Conservation (phyloP, 2,888 invertebrate species). For the Nomada hirtipes region DNA sequence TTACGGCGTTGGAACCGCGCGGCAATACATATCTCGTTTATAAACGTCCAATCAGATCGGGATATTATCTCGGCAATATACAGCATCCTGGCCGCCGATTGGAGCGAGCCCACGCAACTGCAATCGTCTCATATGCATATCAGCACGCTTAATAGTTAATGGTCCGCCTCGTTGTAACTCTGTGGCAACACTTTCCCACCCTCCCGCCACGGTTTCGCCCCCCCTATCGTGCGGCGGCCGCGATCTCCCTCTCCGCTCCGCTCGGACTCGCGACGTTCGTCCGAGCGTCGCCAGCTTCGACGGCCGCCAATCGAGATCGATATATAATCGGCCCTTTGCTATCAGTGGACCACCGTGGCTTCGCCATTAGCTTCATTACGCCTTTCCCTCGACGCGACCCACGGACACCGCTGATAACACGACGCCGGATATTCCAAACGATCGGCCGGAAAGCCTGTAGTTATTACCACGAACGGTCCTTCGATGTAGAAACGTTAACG, state of each 20-base stretch:
- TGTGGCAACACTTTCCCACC: conserved; percentile 52
- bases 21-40: conserved; percentile 66
- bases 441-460: conserved; percentile 49
- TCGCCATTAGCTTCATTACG: conserved; percentile 74
- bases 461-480: conserved; percentile 36
- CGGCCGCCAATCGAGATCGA: conserved; percentile 58
- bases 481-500: conserved; percentile 35
- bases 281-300: conserved; percentile 8
- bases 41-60: conserved; percentile 76
- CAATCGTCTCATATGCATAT: conserved; percentile 78
- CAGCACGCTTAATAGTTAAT: conserved; percentile 80
- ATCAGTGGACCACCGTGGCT: conserved; percentile 72
- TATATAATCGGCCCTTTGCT: conserved; percentile 65
- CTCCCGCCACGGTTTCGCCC: conserved; percentile 15
- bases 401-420: conserved; percentile 56
- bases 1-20: conserved; percentile 64
- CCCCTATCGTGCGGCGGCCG: background rate
- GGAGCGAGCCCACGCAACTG: conserved; percentile 76
- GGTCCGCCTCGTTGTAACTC: conserved; percentile 69
- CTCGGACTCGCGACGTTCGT: conserved; percentile 17
- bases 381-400: conserved; percentile 46
- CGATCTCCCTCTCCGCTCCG: conserved; percentile 18
- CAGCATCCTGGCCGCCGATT: conserved; percentile 70
- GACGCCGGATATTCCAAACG: conserved; percentile 56
- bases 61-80: conserved; percentile 78